Base-by-base conservation (phyloP, 1,140 invertebrate species). In the Euborellia annulipes region DNA sequence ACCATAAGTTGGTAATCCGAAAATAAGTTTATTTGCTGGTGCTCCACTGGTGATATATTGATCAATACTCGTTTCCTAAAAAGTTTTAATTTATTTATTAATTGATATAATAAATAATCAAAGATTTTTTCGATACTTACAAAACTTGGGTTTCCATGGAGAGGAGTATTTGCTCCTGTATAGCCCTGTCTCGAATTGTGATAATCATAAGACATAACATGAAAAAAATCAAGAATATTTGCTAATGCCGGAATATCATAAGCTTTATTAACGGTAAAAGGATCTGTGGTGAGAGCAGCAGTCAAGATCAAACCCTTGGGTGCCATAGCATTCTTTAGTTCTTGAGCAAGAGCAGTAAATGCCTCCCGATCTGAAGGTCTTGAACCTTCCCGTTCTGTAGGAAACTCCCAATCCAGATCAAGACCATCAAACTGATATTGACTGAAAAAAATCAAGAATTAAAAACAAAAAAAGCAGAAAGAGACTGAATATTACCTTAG, bases 181-280 rank as follows among this genome's bases (percentile, higher is more conserved):
- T 66, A 68, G 0, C 64, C 66, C 53, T 90, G 82, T 84, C 85
- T 91, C 3, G 76, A 69, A 3, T 85, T 85, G 54, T 90, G 85
- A 62, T 87, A 90, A 64, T 93, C 87, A 56, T 91, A 92, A 46
- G 79, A 78, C 86, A 91, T 90, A 49, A 92, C 71, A 54, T 90
- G 85, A 17, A 94, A 73, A 36, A 78, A 81, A 62, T 92, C 85
- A 11, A 91, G 60, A 55, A 82, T 74, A 7, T 74, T 62, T 0
- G 79, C 76, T 22, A 92, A 65, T 52, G 72, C 67, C 7, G 70
- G 63, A 14, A 92, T 68, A 58, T 90, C 78, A 53, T 92, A 92
- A 1, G 75, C 80, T 1, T 62, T 55, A 45, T 84, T 75, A 46
- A 86, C 81, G 0, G 73, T 79, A 22, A 69, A 65, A 54, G 75